Evolutionary conservation across 2,888 invertebrate genomes (phyloP).

Genomic region (Hyposoter didymator): DNA sequence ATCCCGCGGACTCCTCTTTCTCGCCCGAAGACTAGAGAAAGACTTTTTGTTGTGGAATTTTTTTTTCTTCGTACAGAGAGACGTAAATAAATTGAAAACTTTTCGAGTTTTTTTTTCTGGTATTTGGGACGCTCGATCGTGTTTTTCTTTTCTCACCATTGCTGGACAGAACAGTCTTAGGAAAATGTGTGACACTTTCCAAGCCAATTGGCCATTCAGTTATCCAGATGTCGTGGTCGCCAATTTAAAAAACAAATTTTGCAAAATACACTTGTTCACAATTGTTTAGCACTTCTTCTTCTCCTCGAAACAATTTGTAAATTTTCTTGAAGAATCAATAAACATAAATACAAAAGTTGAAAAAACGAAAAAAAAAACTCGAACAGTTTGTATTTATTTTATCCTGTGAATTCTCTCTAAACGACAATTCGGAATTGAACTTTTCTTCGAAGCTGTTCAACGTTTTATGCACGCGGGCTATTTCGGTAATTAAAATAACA

Average conservation of each 20-base stretch:
- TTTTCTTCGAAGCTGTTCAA: neutral
- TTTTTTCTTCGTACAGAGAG: neutral
- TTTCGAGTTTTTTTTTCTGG: too few species aligned
- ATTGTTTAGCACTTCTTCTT: too few species aligned
- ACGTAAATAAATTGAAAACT: too few species aligned
- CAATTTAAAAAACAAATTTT: too few species aligned
- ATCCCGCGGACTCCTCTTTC: neutral
- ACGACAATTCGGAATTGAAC: neutral
- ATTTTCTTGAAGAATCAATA: neutral
- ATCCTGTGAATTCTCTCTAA: neutral
- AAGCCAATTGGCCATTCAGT: too few species aligned
- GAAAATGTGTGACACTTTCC: too few species aligned
- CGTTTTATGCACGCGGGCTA: neutral
- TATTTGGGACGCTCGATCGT: too few species aligned
- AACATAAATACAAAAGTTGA: neutral
- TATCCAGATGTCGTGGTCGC: too few species aligned
- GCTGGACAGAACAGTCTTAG: too few species aligned
- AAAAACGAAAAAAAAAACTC: neutral
- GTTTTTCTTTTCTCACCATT: too few species aligned
- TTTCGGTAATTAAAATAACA: neutral
- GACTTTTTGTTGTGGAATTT: neutral
- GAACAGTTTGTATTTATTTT: constrained; percentile 1
- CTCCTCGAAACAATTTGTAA: neutral
- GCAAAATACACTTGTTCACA: too few species aligned
- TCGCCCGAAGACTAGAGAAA: neutral